A percentile compares a stretch with the other conserved stretches of the same genome.
These are phyloP conservation scores for Calidris pugnax DNA, from an alignment of 2,113 vertebrate genomes.

Conservation along the genomic window DNA sequence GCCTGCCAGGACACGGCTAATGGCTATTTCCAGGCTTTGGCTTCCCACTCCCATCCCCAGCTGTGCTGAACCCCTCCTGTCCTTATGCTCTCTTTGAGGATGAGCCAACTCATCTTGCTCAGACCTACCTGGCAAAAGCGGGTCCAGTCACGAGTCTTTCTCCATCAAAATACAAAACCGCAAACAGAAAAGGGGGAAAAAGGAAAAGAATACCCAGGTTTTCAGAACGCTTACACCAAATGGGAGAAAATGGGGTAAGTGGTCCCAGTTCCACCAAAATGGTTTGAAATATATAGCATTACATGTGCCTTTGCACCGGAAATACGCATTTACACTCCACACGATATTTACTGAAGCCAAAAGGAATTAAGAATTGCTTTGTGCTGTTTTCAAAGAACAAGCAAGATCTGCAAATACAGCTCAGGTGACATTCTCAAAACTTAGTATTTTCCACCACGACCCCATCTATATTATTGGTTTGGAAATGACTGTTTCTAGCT, in stretches of 20 bases:
- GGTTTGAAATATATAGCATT: neutral
- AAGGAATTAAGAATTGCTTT: neutral
- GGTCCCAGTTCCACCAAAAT: neutral
- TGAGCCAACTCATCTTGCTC: constrained; percentile 1
- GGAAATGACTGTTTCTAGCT: neutral
- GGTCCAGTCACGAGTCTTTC: neutral
- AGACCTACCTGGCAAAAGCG: neutral
- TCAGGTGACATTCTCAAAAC: neutral
- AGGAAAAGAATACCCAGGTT: neutral
- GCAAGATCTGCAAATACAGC: neutral
- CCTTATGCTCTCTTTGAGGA: constrained; percentile 46
- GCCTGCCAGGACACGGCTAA: constrained; percentile 40
- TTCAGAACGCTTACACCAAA: neutral
- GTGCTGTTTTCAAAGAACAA: neutral
- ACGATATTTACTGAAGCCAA: neutral
- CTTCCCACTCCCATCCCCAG: neutral
- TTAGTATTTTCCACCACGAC: neutral
- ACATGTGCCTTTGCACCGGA: neutral
- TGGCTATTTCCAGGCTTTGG: constrained; percentile 51
- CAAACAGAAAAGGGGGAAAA: neutral
- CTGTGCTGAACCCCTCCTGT: constrained; percentile 48
- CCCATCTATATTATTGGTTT: neutral
- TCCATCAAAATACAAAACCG: neutral
- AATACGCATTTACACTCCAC: neutral
- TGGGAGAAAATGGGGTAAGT: neutral